Conservation (phyloP, 1,140 invertebrate species). For the Cepaea nemoralis region DNA sequence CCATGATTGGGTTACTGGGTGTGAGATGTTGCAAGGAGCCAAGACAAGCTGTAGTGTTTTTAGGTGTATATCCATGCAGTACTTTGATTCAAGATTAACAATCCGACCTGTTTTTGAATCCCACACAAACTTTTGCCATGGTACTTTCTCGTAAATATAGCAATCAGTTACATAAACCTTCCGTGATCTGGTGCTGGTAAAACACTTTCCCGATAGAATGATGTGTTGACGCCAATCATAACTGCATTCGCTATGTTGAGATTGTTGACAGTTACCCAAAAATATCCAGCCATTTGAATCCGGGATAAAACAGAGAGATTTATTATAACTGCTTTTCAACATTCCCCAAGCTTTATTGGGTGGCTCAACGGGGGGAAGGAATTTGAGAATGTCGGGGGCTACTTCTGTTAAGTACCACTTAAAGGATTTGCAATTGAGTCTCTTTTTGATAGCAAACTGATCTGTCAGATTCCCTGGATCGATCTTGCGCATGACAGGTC, state of each 20-base stretch:
- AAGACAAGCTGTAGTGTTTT: no score
- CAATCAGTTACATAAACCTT: not conserved
- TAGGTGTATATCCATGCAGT: not conserved
- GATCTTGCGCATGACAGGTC: not conserved
- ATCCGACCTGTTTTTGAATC: not conserved
- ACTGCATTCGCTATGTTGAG: no score
- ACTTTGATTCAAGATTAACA: not conserved
- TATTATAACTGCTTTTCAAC: not conserved
- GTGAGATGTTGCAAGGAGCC: no score
- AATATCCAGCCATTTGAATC: not conserved
- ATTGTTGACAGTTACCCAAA: not conserved
- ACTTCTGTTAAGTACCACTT: not conserved
- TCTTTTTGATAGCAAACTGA: not conserved
- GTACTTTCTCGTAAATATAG: not conserved
- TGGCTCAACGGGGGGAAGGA: not conserved
- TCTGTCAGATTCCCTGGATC: not conserved
- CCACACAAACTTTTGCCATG: not conserved
- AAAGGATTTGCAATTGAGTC: not conserved
- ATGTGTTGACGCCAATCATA: slow-evolving; percentile 3
- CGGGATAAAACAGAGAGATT: not conserved
- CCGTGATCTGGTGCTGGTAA: not conserved
- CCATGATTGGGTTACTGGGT: no score
- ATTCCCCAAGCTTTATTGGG: not conserved
- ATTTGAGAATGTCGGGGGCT: not conserved
- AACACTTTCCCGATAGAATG: not conserved